Evolutionary conservation across 2,113 vertebrate species (phyloP).

Genomic region (Sylvia atricapilla): DNA sequence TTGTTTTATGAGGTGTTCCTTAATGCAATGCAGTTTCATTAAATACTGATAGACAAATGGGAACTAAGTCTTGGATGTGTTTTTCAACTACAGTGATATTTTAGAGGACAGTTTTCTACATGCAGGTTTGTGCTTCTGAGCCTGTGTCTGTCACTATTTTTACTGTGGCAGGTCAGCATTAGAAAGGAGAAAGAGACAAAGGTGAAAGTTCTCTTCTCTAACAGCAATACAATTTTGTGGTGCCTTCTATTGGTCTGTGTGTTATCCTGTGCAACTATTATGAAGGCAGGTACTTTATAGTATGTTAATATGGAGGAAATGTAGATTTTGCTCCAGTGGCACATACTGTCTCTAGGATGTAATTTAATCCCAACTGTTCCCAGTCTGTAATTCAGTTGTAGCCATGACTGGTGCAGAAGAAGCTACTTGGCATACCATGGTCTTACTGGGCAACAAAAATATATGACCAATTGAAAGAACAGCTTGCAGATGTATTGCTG

Average conservation of each 20-base stretch:
- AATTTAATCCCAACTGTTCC: background rate
- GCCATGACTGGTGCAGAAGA: background rate
- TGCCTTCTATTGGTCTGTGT: background rate
- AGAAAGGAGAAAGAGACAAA: background rate
- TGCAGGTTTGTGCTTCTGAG: background rate
- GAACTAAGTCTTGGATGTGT: background rate
- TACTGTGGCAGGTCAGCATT: background rate
- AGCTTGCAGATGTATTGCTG: conserved; percentile 19
- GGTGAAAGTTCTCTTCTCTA: background rate
- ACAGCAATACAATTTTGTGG: background rate
- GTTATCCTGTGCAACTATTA: background rate
- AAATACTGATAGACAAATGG: background rate
- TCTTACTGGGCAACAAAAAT: background rate
- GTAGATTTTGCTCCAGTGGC: background rate
- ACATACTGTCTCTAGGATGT: background rate
- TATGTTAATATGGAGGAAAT: background rate
- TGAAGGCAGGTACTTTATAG: background rate
- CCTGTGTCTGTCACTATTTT: background rate
- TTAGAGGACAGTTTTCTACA: background rate
- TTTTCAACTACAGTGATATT: background rate
- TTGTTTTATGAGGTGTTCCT: background rate
- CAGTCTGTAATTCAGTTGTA: background rate
- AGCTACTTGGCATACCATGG: background rate
- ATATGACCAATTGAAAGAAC: background rate
- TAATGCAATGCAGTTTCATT: background rate